Conservation (phyloP, 2,113 vertebrate species). For the Marcusenius ussheri region DNA sequence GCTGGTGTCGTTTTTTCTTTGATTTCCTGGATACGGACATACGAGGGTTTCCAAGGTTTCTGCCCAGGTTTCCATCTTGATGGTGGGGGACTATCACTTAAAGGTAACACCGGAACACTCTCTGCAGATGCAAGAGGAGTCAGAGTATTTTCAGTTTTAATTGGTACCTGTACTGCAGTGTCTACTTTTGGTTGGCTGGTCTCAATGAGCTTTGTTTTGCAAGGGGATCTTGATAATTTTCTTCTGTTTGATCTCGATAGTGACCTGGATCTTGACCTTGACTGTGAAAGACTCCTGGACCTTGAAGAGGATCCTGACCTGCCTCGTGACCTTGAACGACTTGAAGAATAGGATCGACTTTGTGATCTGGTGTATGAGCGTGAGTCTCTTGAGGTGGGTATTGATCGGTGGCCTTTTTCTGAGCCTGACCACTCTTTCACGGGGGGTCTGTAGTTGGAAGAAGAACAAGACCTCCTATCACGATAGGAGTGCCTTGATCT, state of each 20-base stretch:
- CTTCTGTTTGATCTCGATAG: slow-evolving; percentile 48
- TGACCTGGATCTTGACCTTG: slow-evolving; percentile 56
- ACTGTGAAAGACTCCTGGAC: slow-evolving; percentile 54
- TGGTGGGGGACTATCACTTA: slow-evolving; percentile 95
- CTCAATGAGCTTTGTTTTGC: slow-evolving; percentile 54
- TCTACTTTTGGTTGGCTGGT: slow-evolving; percentile 58
- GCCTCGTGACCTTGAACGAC: slow-evolving; percentile 49
- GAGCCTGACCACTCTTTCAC: slow-evolving; percentile 66
- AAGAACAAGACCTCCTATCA: slow-evolving; percentile 63
- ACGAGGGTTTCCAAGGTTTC: slow-evolving; percentile 96
- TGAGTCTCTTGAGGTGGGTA: slow-evolving; percentile 60
- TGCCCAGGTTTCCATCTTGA: slow-evolving; percentile 96
- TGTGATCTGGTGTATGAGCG: slow-evolving; percentile 56
- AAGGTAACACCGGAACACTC: slow-evolving; percentile 73
- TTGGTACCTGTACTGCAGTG: slow-evolving; percentile 40
- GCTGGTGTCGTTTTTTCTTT: slow-evolving; percentile 67
- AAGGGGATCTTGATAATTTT: slow-evolving; percentile 58
- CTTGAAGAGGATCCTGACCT: slow-evolving; percentile 58
- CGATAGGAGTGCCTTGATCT: slow-evolving; percentile 52
- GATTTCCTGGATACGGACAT: slow-evolving; percentile 81
- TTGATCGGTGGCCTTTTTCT: slow-evolving; percentile 62
- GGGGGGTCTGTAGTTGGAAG: slow-evolving; percentile 58
- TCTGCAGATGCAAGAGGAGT: slow-evolving; percentile 58
- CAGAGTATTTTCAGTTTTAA: slow-evolving; percentile 56
- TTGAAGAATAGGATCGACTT: slow-evolving; percentile 24